A percentile compares a stretch with the other conserved stretches of the same genome.
These are phyloP conservation scores for Marisa cornuarietis DNA, from an alignment of 1,140 invertebrate species.

Conservation along the genomic window DNA sequence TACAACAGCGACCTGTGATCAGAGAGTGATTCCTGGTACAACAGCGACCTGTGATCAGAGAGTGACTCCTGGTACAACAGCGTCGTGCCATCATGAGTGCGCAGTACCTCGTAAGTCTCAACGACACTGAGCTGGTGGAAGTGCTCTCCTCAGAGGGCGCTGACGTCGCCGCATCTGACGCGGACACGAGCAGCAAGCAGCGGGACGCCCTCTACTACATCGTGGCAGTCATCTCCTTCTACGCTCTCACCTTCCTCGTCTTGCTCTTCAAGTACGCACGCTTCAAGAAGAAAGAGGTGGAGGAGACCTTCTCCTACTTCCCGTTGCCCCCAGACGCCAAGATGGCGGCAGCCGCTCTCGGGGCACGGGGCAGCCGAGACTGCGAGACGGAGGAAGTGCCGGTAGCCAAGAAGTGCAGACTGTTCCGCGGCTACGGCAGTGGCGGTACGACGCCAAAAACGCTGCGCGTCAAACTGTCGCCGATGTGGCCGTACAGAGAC, in stretches of 20 bases:
- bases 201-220: conserved; percentile 22
- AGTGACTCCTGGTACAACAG: no score
- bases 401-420: background rate
- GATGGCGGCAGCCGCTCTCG: background rate
- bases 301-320: conserved; percentile 15
- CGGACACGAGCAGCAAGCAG: conserved; percentile 9
- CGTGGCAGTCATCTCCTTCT: conserved; percentile 22
- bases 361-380: background rate
- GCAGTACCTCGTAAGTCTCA: conserved; percentile 8
- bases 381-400: conserved; percentile 1
- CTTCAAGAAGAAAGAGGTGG: conserved; percentile 21
- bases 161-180: background rate
- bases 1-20: no score
- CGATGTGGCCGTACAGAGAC: background rate
- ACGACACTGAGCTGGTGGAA: background rate
- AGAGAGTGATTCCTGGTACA: no score
- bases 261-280: conserved; percentile 21
- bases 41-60: no score
- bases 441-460: conserved; percentile 6
- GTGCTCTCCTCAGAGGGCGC: background rate
- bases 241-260: conserved; percentile 19
- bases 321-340: conserved; percentile 6
- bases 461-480: conserved; percentile 17
- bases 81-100: background rate
- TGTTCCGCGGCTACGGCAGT: conserved; percentile 12